Base-by-base conservation (phyloP, 2,797 vertebrate genomes). In the Microhierax caerulescens region DNA sequence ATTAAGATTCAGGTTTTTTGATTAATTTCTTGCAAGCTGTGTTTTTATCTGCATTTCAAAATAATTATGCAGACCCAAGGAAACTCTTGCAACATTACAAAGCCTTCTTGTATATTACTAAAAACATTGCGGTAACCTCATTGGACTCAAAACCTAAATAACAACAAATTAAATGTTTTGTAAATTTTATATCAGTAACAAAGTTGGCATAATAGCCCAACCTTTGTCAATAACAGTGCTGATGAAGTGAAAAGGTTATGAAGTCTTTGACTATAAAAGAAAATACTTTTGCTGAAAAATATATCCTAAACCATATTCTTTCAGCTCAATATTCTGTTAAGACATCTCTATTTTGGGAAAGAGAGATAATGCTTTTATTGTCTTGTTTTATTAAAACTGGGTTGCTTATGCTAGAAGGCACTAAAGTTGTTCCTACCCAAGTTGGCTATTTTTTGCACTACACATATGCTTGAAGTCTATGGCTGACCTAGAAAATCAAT, bases 71-170 rank as follows among this genome's bases (percentile, higher is more conserved):
- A 67, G 14, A 56, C 6, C 32, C 32, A 85, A 75, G n/a, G 30
- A 59, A 54, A 51, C 0, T 21, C 20, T 91, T 36, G 6, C 9
- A 75, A 28, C 1, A 30, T 43, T 64, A 22, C 11, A 74, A 56
- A 48, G 1, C 10, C 10, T 57, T 89, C 13, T 43, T 0, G 0
- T 16, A 7, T 30, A 22, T 68, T 76, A 21, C 9, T 53, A 36
- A 84, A 70, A 67, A 11, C 4, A 3, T 41, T 87, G 4, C 3
- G 45, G 11, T 76, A 76, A 76, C 6, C 9, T 63, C 17, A 64
- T 24, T 64, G 30, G 14, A 59, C 24, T 65, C 10, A 75, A 59
- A 68, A 11, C 2, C 8, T 68, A 53, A 79, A 37, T 57, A 63
- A 22, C 8, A 36, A 36, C 8, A 37, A 20, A 19, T 54, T 48